phyloP scores from a whole-genome alignment of 92 coral and sea anemone genomes.

The Phenganax subtilis region DNA sequence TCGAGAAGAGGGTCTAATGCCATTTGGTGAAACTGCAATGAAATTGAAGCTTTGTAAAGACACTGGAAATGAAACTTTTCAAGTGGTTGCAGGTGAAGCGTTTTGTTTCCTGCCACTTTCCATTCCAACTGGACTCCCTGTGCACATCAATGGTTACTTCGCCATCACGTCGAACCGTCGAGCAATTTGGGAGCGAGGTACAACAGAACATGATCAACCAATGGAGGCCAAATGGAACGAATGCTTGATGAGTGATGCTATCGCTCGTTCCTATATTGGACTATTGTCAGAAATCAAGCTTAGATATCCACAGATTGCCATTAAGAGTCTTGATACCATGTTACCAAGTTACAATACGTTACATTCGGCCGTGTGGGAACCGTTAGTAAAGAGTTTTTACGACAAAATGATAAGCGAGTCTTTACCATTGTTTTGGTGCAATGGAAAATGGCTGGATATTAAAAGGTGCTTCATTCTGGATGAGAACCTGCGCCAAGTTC shows the following conservation, averaged over 20 bases:
- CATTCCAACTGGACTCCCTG: constrained; percentile 76
- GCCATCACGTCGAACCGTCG: constrained; percentile 84
- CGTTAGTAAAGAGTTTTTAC: constrained; percentile 65
- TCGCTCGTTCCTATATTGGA: constrained; percentile 70
- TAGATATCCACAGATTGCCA: constrained; percentile 52
- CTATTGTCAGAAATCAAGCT: constrained; percentile 59
- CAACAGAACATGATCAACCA: constrained; percentile 58
- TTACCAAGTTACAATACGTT: constrained; percentile 72
- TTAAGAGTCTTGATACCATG: constrained; percentile 51
- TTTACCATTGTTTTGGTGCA: constrained; percentile 58
- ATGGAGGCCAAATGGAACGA: constrained; percentile 89
- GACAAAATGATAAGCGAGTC: constrained; percentile 51
- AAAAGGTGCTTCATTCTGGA: constrained; percentile 61
- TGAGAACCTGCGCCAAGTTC: constrained; percentile 52
- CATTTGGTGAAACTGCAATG: constrained; percentile 78
- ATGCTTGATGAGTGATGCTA: constrained; percentile 77
- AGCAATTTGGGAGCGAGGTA: constrained; percentile 77
- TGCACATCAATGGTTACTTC: constrained; percentile 81
- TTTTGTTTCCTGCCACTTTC: constrained; percentile 77
- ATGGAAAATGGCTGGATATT: constrained; percentile 62
- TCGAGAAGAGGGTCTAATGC: constrained; percentile 67
- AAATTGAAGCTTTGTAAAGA: constrained; percentile 31
- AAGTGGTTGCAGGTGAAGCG: constrained; percentile 63
- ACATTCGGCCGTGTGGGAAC: constrained; percentile 70
- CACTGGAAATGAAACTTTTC: constrained; percentile 25